Evolutionary conservation across 2,797 vertebrate genomes (phyloP), one percentile per base, ranked within the genome.

Genomic region (Urophycis tenuis): DNA sequence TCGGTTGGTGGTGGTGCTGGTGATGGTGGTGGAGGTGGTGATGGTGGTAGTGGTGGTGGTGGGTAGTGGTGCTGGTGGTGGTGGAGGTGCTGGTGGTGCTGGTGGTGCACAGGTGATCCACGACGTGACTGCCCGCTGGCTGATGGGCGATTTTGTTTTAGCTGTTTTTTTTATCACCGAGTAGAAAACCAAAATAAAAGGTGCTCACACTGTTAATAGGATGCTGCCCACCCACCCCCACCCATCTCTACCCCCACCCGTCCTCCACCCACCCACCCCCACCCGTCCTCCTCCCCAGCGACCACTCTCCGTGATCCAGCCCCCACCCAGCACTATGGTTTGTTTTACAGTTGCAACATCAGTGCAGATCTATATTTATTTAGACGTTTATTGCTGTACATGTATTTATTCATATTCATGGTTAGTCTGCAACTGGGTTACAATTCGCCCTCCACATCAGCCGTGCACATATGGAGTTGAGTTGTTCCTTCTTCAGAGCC

Each of bases 341-440:
- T 75, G 84, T 86, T 85, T 76, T 79, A 81, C 70, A 74, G 78
- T 83, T 78, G 70, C 69, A 77, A 74, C 82, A 78, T 78, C 80
- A 34, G 79, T 74, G 69, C 53, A n/a, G 11, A 71, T 31, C 30
- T 33, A 70, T 69, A 31, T 32, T 70, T 70, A 32, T 69, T 69
- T 69, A 69, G 29, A 69, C 87, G 85, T 89, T 91, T 74, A 86
- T 78, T 71, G 85, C 81, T 89, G 88, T 80, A 86, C 82, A 82
- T 86, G 83, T 91, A 92, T 93, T 92, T 92, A 92, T 92, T 92
- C 85, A 82, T 79, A 85, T 87, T 81, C 80, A 79, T 79, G 88
- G 71, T 79, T 81, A 75, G 45, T 85, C 78, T 10, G 25, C 60
- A 3, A 64, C 9, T 9, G 45, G 79, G 80, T 39, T 29, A 19